Conservation (phyloP, 2,113 vertebrate genomes). For the Heptranchias perlo region DNA sequence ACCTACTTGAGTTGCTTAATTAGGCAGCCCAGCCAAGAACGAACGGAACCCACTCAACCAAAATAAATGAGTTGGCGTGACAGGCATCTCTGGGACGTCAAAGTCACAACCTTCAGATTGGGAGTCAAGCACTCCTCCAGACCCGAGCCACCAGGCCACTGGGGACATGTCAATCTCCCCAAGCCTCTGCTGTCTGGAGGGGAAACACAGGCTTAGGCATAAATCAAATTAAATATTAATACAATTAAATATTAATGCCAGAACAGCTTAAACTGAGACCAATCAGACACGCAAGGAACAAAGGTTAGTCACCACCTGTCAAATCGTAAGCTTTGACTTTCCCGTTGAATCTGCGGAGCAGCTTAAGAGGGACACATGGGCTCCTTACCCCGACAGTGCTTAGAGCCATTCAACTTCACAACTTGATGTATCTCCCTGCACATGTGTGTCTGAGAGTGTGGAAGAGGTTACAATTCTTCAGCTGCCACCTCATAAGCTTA, state of each 20-base stretch:
- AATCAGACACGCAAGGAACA: background rate
- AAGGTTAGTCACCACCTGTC: background rate
- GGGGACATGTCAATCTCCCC: constrained; percentile 24
- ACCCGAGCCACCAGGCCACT: background rate
- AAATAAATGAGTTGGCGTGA: background rate
- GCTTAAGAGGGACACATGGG: background rate
- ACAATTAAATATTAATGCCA: constrained; percentile 31
- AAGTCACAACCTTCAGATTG: constrained; percentile 19
- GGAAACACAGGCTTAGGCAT: background rate
- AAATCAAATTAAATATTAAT: constrained; percentile 36
- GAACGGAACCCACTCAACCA: constrained; percentile 6
- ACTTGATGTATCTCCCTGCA: background rate
- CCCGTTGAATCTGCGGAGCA: background rate
- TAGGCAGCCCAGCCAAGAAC: constrained; percentile 3
- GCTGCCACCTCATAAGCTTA: background rate
- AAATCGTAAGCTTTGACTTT: background rate
- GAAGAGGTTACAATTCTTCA: background rate
- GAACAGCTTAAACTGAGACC: constrained; percentile 15
- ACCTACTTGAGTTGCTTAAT: background rate
- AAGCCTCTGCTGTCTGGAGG: background rate
- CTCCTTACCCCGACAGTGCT: background rate
- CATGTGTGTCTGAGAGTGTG: background rate
- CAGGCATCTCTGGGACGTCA: background rate
- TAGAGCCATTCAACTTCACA: background rate
- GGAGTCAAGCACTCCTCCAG: background rate